phyloP scores from a whole-genome alignment of 2,888 invertebrate species.

The Polyommatus iphigenia region DNA sequence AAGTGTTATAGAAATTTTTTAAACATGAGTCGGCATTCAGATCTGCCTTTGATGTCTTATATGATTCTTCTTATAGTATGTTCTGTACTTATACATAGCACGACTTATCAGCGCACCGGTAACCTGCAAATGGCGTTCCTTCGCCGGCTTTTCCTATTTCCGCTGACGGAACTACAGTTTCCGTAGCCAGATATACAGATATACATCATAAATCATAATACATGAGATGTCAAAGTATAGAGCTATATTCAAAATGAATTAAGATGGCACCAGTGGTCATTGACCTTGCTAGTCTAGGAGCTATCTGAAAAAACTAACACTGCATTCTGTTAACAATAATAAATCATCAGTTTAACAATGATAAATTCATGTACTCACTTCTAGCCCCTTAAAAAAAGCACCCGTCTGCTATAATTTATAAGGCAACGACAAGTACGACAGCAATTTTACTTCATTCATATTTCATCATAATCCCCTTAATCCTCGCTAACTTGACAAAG shows the following conservation, averaged over 20 bases:
- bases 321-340: too few relatives aligned
- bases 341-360: too few relatives aligned
- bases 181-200: not conserved
- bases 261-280: too few relatives aligned
- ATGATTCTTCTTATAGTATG: too few relatives aligned
- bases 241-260: not conserved
- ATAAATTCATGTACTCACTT: not conserved
- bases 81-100: not conserved
- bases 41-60: too few relatives aligned
- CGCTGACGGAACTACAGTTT: not conserved
- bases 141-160: not conserved
- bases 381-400: not conserved
- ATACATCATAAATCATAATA: not conserved
- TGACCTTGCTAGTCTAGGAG: too few relatives aligned
- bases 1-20: too few relatives aligned
- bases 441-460: slow-evolving; percentile 4
- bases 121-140: not conserved
- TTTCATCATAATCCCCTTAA: slow-evolving; percentile 11
- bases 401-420: not conserved
- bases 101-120: not conserved
- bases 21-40: too few relatives aligned
- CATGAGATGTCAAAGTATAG: not conserved
- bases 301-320: too few relatives aligned
- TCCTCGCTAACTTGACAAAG: slow-evolving; percentile 11
- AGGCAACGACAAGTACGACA: not conserved